Evolutionary conservation across 2,113 vertebrate species (phyloP), one percentile per base, ranked within the genome.

Genomic region (Ardeotis arabs): DNA sequence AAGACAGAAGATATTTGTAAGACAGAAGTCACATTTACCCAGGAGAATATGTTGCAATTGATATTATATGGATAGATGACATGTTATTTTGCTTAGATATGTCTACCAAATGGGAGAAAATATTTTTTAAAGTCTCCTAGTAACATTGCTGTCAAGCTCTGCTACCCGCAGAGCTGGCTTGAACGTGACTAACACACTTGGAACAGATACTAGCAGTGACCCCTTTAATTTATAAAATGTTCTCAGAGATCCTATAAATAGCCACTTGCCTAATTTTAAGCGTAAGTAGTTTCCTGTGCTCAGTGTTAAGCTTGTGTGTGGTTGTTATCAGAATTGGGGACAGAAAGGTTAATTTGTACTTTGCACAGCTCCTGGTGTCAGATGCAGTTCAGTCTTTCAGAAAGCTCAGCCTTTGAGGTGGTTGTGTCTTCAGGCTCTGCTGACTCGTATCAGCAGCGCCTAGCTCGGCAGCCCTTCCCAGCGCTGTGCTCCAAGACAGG

Each of bases 201-300:
- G 78, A 91, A 91, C 23, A 12, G 7, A 63, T 58, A 25, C 49
- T 50, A 76, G 75, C 58, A 83, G 47, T 81, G 85, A 90, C 90
- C 79, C 29, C 47, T 93, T 96, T 94, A 83, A 90, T 90, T 93
- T 91, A 77, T 45, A 80, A 91, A 78, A 83, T 70, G 78, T 91
- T 91, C 91, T 93, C 4, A 6, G 91, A 69, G 67, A 56, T 76
- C 37, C 92, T 93, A 90, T 94, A 95, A 96, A 95, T 96, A 95
- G 27, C 64, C 5, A 6, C 23, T 15, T 47, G 60, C 64, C 84
- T 95, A 77, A 84, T 94, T 96, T 96, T 95, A 95, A 95, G 59
- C 84, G 29, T 70, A 84, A 93, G 78, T 74, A 68, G 59, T 80
- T 78, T 95, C 64, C 64, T n/a, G 47, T 66, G 55, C 37, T 88